Base-by-base conservation (phyloP, 2,797 vertebrate species). In the Hypotaenidia okinawae region DNA sequence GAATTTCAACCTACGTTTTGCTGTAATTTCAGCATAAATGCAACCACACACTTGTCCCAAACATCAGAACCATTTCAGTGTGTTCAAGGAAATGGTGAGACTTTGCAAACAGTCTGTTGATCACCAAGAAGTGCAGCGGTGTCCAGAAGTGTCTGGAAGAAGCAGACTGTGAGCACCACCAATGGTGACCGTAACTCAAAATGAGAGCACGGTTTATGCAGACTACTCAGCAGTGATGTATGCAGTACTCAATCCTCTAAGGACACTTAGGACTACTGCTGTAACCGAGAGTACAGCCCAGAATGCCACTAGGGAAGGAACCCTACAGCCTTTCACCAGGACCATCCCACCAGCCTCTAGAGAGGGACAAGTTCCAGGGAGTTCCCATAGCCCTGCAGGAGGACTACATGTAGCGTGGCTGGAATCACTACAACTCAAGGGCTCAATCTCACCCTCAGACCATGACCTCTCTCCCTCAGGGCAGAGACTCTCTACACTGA, bases 151-250 rank as follows among this genome's bases (percentile, higher is more conserved):
- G 3, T 3, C n/a, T 76, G 35, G 15, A 84, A 32, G 27, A 77
- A 59, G n/a, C 8, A 35, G 18, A 59, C 14, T 41, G 16, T 0
- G 1, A 73, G 18, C 3, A 4, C 19, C 13, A 85, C 3, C 47
- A 45, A 28, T 2, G 24, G 17, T 0, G 5, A 57, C 27, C 51
- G 59, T 13, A 76, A 51, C 35, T 41, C 32, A 28, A 74, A 73
- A 89, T 3, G 6, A 89, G 54, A 67, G 16, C 16, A 12, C 17
- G 16, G 55, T 55, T 80, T 72, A 49, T 3, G 15, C 10, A 83
- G 6, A 41, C 10, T 16, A 27, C 37, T 35, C 52, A 33, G 28
- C 17, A 78, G 27, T 5, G 13, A 41, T 13, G 6, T 32, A 9
- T 72, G 52, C 43, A 59, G 43, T 68, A 68, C 10, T 10, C 14